phyloP scores from a whole-genome alignment of 2,797 vertebrate genomes.

The Sparus aurata region DNA sequence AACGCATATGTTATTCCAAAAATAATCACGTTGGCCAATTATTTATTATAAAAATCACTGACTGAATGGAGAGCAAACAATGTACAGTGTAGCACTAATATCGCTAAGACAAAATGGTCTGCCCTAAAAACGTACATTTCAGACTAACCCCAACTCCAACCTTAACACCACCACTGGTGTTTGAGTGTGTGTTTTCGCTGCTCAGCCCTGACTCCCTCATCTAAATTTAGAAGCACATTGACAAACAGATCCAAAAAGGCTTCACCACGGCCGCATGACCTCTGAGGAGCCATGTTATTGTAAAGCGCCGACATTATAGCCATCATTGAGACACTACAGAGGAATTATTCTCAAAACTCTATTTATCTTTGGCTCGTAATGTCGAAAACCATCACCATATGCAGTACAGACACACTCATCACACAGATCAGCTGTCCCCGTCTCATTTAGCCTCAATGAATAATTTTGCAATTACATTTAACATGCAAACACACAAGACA shows the following conservation, averaged over 20 bases:
- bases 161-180: background rate
- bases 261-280: background rate
- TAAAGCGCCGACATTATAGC: no score
- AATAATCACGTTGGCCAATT: background rate
- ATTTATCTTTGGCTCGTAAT: background rate
- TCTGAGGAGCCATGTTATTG: background rate
- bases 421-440: conserved; percentile 43
- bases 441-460: conserved; percentile 45
- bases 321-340: background rate
- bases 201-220: background rate
- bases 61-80: background rate
- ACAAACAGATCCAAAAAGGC: conserved; percentile 16
- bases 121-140: conserved; percentile 5
- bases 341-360: background rate
- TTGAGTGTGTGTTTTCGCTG: conserved; percentile 3
- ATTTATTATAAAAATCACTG: background rate
- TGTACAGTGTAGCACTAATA: background rate
- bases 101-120: background rate
- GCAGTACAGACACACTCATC: conserved; percentile 21
- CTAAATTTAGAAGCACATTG: conserved; percentile 34
- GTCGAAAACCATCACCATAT: conserved; percentile 1
- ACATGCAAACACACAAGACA: conserved; percentile 53
- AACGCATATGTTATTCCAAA: background rate
- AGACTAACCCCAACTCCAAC: background rate
- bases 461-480: conserved; percentile 56